Percentiles rank a stretch among this genome's conserved stretches.
Evolutionary conservation across 2,797 vertebrate genomes (phyloP).

Genomic region (Fundulus diaphanus): DNA sequence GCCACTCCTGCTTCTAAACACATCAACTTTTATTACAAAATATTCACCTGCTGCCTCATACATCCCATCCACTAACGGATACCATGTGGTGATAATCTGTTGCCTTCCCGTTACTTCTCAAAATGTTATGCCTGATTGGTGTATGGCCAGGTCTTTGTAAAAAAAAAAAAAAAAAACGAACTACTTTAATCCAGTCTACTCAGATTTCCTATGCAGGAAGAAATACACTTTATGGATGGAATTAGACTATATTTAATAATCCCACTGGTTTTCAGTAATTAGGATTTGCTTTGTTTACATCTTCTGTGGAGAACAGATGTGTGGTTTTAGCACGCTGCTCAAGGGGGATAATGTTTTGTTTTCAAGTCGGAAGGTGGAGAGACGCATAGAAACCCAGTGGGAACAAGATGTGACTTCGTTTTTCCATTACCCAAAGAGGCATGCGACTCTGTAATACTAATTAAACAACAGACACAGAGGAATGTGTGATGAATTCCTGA

Average conservation of each 20-base stretch:
- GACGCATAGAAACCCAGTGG: conserved; percentile 37
- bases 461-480: conserved; percentile 60
- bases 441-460: conserved; percentile 57
- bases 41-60: not conserved
- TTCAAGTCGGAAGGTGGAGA: conserved; percentile 64
- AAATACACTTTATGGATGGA: conserved; percentile 19
- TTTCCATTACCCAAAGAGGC: conserved; percentile 55
- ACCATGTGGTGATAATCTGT: not conserved
- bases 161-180: too few species aligned
- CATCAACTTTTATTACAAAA: not conserved
- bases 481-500: conserved; percentile 53
- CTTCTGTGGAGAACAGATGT: conserved; percentile 57
- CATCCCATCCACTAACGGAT: not conserved
- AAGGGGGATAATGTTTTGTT: conserved; percentile 51
- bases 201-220: conserved; percentile 22
- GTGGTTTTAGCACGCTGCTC: conserved; percentile 43
- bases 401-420: conserved; percentile 40
- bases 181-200: conserved; percentile 36
- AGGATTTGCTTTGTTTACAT: conserved; percentile 53
- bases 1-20: not conserved
- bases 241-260: conserved; percentile 52
- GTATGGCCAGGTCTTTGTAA: conserved; percentile 11
- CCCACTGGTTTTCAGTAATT: conserved; percentile 40
- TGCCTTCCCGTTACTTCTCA: not conserved
- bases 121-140: conserved; percentile 1